Conservation (phyloP, 2,797 vertebrate species). For the Nothura maculosa region DNA sequence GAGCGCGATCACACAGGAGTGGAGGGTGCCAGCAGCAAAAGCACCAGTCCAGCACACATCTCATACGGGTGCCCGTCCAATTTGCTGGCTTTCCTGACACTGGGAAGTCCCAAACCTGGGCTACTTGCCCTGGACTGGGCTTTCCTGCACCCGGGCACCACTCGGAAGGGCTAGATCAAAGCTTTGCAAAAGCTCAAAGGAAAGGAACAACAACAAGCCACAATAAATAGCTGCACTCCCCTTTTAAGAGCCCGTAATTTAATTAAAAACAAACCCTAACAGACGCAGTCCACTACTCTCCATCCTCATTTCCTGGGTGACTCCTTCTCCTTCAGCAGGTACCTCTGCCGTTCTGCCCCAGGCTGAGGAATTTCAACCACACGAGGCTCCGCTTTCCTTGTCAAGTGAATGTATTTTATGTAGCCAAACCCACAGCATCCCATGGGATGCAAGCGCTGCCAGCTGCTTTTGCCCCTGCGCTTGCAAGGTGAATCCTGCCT, state of each 20-base stretch:
- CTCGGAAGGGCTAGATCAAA: not conserved
- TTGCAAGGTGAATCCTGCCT: not conserved
- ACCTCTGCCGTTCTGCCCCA: not conserved
- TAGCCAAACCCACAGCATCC: accelerated
- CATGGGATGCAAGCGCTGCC: accelerated
- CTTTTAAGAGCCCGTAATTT: not conserved
- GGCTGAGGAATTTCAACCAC: not conserved
- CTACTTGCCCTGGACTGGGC: no score
- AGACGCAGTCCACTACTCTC: not conserved
- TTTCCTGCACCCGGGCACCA: not conserved
- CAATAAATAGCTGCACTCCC: not conserved
- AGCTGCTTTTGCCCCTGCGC: not conserved
- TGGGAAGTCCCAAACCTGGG: not conserved
- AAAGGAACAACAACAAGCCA: not conserved
- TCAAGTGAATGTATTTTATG: not conserved
- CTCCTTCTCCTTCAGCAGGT: not conserved
- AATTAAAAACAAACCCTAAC: not conserved
- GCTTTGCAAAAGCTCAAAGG: not conserved
- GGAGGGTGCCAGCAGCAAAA: not conserved
- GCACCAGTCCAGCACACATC: not conserved
- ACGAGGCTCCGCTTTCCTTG: not conserved
- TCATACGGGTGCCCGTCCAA: not conserved
- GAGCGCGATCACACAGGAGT: accelerated
- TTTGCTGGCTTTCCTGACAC: not conserved
- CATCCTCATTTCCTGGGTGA: not conserved